A percentile compares a stretch with the other conserved stretches of the same genome.
Evolutionary conservation across 2,113 vertebrate genomes (phyloP).

Genomic region (Scytalopus superciliaris): DNA sequence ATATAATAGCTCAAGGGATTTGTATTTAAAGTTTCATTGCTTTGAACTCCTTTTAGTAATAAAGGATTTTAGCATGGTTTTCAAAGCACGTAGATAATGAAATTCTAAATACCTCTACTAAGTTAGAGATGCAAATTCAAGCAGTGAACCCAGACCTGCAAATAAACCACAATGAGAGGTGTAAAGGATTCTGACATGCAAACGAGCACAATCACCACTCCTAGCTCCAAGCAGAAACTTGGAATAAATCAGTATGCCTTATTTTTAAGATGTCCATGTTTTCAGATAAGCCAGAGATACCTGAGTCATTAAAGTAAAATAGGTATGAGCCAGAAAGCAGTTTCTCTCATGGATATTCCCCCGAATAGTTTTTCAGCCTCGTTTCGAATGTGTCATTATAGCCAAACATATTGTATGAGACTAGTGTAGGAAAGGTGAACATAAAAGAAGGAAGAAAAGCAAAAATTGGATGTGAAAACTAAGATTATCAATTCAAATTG

Average conservation of each 20-base stretch:
- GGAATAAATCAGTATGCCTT: not conserved
- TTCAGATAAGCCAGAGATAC: not conserved
- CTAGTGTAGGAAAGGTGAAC: not conserved
- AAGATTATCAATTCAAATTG: not conserved
- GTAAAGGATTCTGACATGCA: not conserved
- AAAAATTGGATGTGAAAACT: not conserved
- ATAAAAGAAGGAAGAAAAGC: conserved; percentile 13
- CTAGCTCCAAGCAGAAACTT: not conserved
- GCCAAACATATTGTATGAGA: not conserved
- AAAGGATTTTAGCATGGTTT: not conserved
- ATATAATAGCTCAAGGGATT: conserved; percentile 12
- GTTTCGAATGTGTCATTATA: not conserved
- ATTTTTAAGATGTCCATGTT: not conserved
- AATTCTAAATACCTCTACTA: not conserved
- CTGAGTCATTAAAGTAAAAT: not conserved
- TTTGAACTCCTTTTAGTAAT: conserved; percentile 42
- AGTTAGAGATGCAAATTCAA: not conserved
- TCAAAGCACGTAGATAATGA: conserved; percentile 10
- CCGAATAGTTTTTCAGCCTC: not conserved
- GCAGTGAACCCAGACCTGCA: not conserved
- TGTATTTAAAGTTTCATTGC: conserved; percentile 40
- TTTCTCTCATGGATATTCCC: not conserved
- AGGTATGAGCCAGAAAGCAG: not conserved
- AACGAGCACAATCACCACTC: not conserved
- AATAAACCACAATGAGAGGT: not conserved